A percentile compares a stretch with the other conserved stretches of the same genome.
Conservation (phyloP, 2,888 invertebrate genomes). For the Xanthorhoe designata region DNA sequence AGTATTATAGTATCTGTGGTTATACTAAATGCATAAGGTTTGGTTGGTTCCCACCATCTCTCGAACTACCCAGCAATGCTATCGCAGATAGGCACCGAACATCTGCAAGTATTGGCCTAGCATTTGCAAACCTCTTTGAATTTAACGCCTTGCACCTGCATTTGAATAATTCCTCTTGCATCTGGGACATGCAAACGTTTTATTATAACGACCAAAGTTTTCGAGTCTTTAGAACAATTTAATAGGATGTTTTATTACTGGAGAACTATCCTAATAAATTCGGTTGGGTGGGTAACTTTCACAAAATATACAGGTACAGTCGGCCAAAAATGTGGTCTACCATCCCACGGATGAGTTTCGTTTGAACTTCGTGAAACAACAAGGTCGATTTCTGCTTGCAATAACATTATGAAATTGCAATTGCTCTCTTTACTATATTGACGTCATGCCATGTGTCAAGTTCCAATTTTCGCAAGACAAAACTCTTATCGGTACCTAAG, state of each 20-base stretch:
- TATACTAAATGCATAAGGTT: too few relatives aligned
- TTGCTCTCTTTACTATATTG: too few relatives aligned
- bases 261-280: not conserved
- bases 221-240: not conserved
- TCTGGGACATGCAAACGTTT: not conserved
- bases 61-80: constrained; percentile 17
- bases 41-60: constrained; percentile 15
- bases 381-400: too few relatives aligned
- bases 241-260: not conserved
- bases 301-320: not conserved
- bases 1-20: too few relatives aligned
- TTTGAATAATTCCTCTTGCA: constrained; percentile 23
- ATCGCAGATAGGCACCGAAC: constrained; percentile 20
- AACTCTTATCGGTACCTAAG: too few relatives aligned
- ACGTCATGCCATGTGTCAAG: too few relatives aligned
- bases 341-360: too few relatives aligned
- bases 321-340: too few relatives aligned
- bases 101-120: constrained; percentile 37
- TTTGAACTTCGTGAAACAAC: too few relatives aligned
- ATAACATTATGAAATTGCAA: too few relatives aligned
- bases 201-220: not conserved
- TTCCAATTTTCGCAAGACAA: too few relatives aligned
- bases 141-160: constrained; percentile 19
- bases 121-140: constrained; percentile 34
- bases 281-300: not conserved